Base-by-base conservation (phyloP, 2,797 vertebrate species). In the Cryptoprocta ferox region DNA sequence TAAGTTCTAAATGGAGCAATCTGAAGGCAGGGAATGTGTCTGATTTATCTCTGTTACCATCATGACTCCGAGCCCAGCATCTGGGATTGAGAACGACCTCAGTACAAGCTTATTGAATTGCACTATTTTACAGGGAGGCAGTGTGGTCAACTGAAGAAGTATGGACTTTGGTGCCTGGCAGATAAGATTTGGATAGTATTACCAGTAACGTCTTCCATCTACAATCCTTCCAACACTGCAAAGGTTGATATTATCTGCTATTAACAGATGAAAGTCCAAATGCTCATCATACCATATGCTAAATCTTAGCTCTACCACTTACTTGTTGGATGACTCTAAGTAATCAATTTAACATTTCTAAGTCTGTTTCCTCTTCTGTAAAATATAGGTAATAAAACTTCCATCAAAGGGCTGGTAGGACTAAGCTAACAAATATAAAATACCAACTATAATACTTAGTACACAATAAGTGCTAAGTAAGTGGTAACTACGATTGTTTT, bases 381-480 rank as follows among this genome's bases (percentile, higher is more conserved):
- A 97, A 95, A 82, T 79, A 42, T 8, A 92, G 21, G 26, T 63
- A 83, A 68, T 61, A 75, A 89, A 95, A 89, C 10, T 83, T 83
- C 11, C 42, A 94, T 66, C 56, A 94, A 76, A 91, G 79, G 45
- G 37, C 28, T 94, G 4, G 75, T 61, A 94, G 68, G 30, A 93
- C 53, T 94, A 53, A 78, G 53, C 19, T n/a, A 93, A 91, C 19
- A 70, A 53, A 92, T 39, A 92, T 32, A 86, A 97, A 97, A 95
- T 83, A 91, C 15, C 37, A 97, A 71, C 24, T 59, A 16, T 39
- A 71, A 86, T 81, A 53, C 24, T 75, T 84, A 50, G 32, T 61
- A 61, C 21, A 71, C 7, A 24, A 5, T 83, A 93, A 70, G 65
- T 53, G 30, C 50, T 94, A 45, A 71, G 65, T 59, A 65, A 84